These are phyloP conservation scores for Boleophthalmus pectinirostris DNA, from an alignment of 2,113 vertebrate genomes.

Conservation along the genomic window DNA sequence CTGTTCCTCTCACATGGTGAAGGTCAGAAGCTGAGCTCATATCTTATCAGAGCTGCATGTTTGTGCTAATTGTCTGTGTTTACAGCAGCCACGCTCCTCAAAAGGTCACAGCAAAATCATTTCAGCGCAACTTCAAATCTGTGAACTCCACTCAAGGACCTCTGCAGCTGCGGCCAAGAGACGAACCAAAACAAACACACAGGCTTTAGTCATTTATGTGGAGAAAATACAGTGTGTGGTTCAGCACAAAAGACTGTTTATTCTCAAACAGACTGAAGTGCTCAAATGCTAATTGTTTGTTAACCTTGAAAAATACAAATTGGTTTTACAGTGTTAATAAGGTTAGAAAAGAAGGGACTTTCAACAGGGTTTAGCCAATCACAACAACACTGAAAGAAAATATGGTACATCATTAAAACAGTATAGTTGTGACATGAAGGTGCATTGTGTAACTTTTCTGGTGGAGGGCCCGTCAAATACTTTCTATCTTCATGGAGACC, in stretches of 20 bases:
- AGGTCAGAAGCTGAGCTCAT: slow-evolving; percentile 23
- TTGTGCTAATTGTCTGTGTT: slow-evolving; percentile 39
- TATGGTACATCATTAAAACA: no score
- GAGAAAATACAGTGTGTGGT: not conserved
- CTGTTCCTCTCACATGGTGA: slow-evolving; percentile 27
- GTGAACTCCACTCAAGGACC: not conserved
- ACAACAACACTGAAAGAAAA: no score
- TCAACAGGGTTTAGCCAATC: no score
- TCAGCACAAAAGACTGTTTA: not conserved
- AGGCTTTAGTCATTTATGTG: not conserved
- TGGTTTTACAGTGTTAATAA: no score
- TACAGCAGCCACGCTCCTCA: slow-evolving; percentile 36
- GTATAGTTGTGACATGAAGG: no score
- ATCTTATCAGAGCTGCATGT: slow-evolving; percentile 47
- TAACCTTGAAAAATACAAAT: no score
- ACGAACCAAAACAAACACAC: not conserved
- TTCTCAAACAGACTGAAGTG: no score
- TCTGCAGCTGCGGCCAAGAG: not conserved
- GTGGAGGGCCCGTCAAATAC: no score
- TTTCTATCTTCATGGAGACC: no score
- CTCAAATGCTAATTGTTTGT: no score
- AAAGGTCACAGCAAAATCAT: slow-evolving; percentile 31
- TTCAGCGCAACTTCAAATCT: slow-evolving; percentile 3
- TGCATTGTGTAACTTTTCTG: no score
- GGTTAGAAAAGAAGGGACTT: no score